phyloP scores from a whole-genome alignment of 2,797 vertebrate species.

The Atherinosoma microstoma region DNA sequence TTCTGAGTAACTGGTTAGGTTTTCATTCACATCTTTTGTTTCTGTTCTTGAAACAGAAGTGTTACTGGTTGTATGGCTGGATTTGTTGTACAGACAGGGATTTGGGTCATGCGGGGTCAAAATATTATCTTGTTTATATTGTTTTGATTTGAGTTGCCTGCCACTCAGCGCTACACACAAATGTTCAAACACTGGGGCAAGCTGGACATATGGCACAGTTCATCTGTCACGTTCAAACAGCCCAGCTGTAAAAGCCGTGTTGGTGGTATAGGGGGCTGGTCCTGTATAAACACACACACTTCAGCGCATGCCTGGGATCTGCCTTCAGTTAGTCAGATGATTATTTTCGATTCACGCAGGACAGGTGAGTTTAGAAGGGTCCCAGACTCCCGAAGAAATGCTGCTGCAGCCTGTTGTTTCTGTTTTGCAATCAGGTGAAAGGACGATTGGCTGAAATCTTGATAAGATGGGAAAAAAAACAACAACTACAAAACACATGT shows the following conservation, averaged over 20 bases:
- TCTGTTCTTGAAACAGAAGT: slow-evolving; percentile 4
- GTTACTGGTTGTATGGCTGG: background rate
- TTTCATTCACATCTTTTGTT: background rate
- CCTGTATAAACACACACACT: slow-evolving; percentile 68
- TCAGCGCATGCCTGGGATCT: slow-evolving; percentile 34
- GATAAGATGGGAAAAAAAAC: background rate
- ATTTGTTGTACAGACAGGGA: slow-evolving; percentile 10
- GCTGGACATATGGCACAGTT: slow-evolving; percentile 65
- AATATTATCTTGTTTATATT: slow-evolving; percentile 63
- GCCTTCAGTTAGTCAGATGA: slow-evolving; percentile 11
- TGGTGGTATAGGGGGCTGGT: slow-evolving; percentile 60
- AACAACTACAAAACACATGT: background rate
- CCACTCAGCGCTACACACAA: slow-evolving; percentile 46
- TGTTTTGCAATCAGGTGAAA: slow-evolving; percentile 2
- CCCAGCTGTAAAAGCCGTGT: slow-evolving; percentile 71
- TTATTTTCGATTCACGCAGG: slow-evolving; percentile 4
- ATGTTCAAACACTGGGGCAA: slow-evolving; percentile 10
- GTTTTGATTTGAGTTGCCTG: slow-evolving; percentile 62
- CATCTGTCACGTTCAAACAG: slow-evolving; percentile 68
- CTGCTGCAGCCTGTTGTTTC: slow-evolving; percentile 1
- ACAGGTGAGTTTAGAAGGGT: slow-evolving; percentile 4
- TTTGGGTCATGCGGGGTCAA: slow-evolving; percentile 43
- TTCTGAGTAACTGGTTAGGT: too few species aligned
- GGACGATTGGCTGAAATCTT: background rate
- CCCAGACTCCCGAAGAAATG: slow-evolving; percentile 2